Evolutionary conservation across 1,140 invertebrate genomes (phyloP).

Genomic region (Leucophenga varia): DNA sequence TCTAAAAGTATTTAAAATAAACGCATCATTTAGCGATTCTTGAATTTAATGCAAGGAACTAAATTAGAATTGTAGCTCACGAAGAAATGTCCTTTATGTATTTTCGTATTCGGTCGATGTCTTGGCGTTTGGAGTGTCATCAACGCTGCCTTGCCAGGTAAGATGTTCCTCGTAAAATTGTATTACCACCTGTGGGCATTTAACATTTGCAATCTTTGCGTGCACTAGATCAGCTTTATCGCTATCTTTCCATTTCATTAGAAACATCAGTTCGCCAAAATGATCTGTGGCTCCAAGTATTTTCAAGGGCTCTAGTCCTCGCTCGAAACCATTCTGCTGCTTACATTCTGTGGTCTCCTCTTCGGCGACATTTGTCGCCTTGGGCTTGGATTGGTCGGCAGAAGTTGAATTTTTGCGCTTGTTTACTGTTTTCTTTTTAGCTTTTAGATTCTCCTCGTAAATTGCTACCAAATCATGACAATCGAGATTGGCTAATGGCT

Average conservation of each 20-base stretch:
- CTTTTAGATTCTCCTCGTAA: slow-evolving; percentile 78
- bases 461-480: slow-evolving; percentile 88
- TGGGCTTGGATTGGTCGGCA: slow-evolving; percentile 18
- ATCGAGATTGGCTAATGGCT: slow-evolving; percentile 84
- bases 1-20: slow-evolving; percentile 5
- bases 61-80: too few relatives aligned
- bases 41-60: too few relatives aligned
- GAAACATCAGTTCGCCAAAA: slow-evolving; percentile 87
- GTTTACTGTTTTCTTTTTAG: slow-evolving; percentile 54
- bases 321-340: slow-evolving; percentile 76
- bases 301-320: slow-evolving; percentile 86
- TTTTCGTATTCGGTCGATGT: too few relatives aligned
- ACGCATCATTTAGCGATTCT: too few relatives aligned
- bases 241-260: slow-evolving; percentile 93
- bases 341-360: slow-evolving; percentile 23
- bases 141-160: slow-evolving; percentile 81
- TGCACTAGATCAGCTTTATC: slow-evolving; percentile 94
- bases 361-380: slow-evolving; percentile 3
- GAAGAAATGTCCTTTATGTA: too few relatives aligned
- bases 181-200: slow-evolving; percentile 93
- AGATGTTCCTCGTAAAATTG: slow-evolving; percentile 93
- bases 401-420: slow-evolving; percentile 13
- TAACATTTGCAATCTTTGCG: slow-evolving; percentile 84
- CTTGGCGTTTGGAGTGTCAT: too few relatives aligned
- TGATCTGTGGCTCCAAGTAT: slow-evolving; percentile 74